Evolutionary conservation across 2,888 invertebrate genomes (phyloP).

Genomic region (Volucella inflata): DNA sequence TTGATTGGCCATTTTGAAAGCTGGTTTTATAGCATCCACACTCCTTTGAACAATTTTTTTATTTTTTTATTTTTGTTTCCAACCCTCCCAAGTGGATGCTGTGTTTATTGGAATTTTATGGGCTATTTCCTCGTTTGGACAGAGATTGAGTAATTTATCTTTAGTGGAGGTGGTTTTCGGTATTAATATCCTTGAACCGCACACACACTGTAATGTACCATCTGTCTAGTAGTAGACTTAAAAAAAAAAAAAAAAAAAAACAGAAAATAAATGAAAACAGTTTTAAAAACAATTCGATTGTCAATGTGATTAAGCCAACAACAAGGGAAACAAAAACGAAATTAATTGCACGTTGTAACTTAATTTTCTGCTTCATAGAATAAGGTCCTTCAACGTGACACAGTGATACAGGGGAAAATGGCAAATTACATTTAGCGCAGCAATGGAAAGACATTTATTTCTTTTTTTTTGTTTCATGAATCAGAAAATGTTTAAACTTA

Average conservation of each 20-base stretch:
- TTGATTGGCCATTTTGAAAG: conserved; percentile 62
- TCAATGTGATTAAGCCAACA: conserved; percentile 9
- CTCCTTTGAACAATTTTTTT: conserved; percentile 51
- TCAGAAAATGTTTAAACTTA: no score
- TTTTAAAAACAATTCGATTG: conserved; percentile 24
- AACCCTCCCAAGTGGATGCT: not conserved
- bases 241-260: not conserved
- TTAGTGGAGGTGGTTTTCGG: not conserved
- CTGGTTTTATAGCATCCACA: conserved; percentile 44
- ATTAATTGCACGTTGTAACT: conserved; percentile 27
- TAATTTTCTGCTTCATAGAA: conserved; percentile 7
- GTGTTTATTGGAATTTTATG: conserved; percentile 63
- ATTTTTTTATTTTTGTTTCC: no score
- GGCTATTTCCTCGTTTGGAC: conserved; percentile 38
- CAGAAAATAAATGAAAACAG: no score
- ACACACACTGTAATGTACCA: conserved; percentile 4
- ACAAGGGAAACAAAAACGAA: conserved; percentile 14
- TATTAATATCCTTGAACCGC: conserved; percentile 4
- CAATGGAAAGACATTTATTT: no score
- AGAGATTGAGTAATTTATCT: conserved; percentile 64
- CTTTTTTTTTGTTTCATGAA: no score
- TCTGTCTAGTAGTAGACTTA: conserved; percentile 27
- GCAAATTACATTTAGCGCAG: conserved; percentile 16
- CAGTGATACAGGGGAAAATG: not conserved
- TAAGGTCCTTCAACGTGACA: conserved; percentile 4